Evolutionary conservation across 30 jellyfish, hydroid and myxozoan species (phyloP).

Genomic region (Pseudorhiza aurosa): DNA sequence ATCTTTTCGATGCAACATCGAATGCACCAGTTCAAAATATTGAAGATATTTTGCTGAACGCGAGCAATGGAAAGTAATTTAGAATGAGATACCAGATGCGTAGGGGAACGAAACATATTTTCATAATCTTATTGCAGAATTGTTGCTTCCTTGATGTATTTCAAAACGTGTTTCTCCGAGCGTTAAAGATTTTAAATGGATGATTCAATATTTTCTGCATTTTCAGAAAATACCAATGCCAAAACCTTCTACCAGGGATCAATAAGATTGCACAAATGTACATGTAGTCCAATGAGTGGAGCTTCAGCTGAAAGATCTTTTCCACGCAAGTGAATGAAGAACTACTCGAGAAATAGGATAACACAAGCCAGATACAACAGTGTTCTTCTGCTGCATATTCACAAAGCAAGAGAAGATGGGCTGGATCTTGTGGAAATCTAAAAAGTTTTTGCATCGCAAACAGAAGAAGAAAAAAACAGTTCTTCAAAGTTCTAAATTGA

Average conservation of each 20-base stretch:
- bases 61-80: conserved; percentile 29
- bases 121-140: not conserved
- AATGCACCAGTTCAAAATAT: conserved; percentile 35
- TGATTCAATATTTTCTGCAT: not conserved
- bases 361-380: conserved; percentile 9
- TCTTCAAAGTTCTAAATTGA: not conserved
- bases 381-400: not conserved
- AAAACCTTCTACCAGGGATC: not conserved
- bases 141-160: not conserved
- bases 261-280: not conserved
- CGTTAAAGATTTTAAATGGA: not conserved
- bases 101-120: not conserved
- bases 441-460: not conserved
- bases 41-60: conserved; percentile 30
- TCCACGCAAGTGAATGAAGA: not conserved
- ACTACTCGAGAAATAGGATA: conserved; percentile 3
- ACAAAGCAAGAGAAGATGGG: not conserved
- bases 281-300: not conserved
- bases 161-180: not conserved
- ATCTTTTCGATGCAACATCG: conserved; percentile 30
- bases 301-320: not conserved
- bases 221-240: not conserved
- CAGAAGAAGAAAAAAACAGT: not conserved
- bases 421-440: not conserved
- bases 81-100: conserved; percentile 1